Base-by-base conservation (phyloP, 2,113 vertebrate species). In the Cheilinus undulatus region DNA sequence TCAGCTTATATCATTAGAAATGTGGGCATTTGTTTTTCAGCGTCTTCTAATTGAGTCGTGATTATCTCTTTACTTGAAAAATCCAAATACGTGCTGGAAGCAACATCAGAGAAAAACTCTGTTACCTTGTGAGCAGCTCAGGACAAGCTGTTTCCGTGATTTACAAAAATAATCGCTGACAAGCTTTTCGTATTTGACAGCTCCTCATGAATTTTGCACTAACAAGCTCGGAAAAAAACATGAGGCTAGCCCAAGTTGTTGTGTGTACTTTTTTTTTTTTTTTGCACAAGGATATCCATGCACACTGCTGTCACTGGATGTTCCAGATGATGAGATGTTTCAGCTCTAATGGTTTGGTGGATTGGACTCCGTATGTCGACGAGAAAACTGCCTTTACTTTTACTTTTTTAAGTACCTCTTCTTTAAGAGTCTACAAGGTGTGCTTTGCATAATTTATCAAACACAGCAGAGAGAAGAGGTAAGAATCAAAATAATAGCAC, bases 131-230 rank as follows among this genome's bases (percentile, higher is more conserved):
- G 58, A 45, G 27, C 51, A 67, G 15, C 69, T 6, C 12, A 27
- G 63, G 36, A 32, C 73, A 42, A 34, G 48, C 36, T 27, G 45
- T 46, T 52, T 59, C 20, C 38, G 2, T 42, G 59, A 64, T 48
- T 73, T 59, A 60, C 26, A 28, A 22, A 66, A 78, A 49, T 54
- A 54, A 76, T 56, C 46, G 73, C 66, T 68, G 45, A 61, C 48
- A 46, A 26, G 28, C 28, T 67, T 34, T 73, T 34, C 11, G 26
- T 52, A n/a, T 60, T 49, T 61, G 49, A 73, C 50, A 83, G 32
- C 26, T 51, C 51, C 69, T 69, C 32, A 66, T 77, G 54, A 76
- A 76, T 70, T 76, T 64, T 76, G 40, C 59, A 67, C 32, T 46
- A 66, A 73, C 34, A 59, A 75, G 56, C 38, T 11, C 27, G 22